Evolutionary conservation across 2,113 vertebrate species (phyloP).

Genomic region (Oplegnathus fasciatus): DNA sequence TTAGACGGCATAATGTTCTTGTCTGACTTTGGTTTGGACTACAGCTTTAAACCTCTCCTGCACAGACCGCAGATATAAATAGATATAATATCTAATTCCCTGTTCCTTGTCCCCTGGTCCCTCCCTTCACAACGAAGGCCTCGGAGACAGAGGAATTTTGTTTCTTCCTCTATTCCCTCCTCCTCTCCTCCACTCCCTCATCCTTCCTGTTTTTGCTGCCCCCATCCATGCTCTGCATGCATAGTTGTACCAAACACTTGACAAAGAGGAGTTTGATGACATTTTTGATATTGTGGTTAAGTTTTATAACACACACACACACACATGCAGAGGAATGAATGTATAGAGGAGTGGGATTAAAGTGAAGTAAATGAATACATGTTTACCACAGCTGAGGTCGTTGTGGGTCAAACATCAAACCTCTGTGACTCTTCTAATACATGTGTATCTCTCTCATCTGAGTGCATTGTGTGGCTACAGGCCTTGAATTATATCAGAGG

Average conservation of each 20-base stretch:
- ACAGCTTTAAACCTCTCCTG: constrained; percentile 44
- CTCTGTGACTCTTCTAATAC: constrained; percentile 3
- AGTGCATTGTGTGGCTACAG: constrained; percentile 15
- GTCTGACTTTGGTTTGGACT: constrained; percentile 24
- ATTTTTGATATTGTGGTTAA: neutral
- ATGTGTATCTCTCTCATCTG: constrained; percentile 20
- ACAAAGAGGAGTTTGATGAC: neutral
- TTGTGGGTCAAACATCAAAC: neutral
- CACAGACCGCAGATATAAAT: constrained; percentile 55
- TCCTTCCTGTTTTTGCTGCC: constrained; percentile 5
- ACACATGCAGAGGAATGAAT: neutral
- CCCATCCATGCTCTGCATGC: neutral
- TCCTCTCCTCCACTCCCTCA: neutral
- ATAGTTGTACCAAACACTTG: neutral
- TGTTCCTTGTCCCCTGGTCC: constrained; percentile 3
- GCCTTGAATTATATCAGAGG: constrained; percentile 1
- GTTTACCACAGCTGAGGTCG: constrained; percentile 10
- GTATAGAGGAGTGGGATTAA: neutral
- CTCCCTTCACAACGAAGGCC: neutral
- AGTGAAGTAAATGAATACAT: constrained; percentile 9
- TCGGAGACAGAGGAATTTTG: constrained; percentile 21
- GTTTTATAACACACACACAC: neutral
- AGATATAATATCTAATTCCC: constrained; percentile 55
- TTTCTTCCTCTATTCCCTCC: constrained; percentile 1
- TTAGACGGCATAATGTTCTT: constrained; percentile 27